These are phyloP conservation scores for Heliothis subflexa DNA, from an alignment of 1,140 invertebrate genomes.

Conservation along the genomic window DNA sequence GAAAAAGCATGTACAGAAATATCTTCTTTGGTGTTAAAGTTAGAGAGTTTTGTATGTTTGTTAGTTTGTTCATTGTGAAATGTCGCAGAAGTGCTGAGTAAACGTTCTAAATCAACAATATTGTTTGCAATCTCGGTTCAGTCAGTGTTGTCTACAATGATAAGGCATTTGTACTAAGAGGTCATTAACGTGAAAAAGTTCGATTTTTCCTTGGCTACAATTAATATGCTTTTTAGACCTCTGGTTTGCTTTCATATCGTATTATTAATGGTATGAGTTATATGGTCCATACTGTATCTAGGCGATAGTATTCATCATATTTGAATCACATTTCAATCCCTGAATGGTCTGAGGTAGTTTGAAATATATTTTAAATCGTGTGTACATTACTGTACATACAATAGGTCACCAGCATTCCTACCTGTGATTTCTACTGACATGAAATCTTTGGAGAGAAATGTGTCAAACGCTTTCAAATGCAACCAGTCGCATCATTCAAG, in stretches of 20 bases:
- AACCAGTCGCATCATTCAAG: constrained; percentile 9
- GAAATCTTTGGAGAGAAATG: constrained; percentile 28
- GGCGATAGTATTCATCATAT: no score
- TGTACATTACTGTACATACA: neutral
- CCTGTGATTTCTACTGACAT: constrained; percentile 4
- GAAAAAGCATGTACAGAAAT: neutral
- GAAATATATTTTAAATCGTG: neutral
- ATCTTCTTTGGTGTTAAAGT: neutral
- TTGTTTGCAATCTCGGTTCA: constrained; percentile 9
- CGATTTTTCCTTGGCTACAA: neutral
- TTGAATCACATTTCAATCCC: neutral
- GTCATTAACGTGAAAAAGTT: neutral
- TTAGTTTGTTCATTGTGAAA: constrained; percentile 11
- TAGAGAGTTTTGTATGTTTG: neutral
- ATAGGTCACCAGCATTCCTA: neutral
- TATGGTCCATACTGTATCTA: no score
- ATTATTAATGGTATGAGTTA: no score
- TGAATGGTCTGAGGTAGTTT: neutral
- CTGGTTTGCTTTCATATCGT: no score
- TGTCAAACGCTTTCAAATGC: constrained; percentile 42
- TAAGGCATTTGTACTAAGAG: neutral
- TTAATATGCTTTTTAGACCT: no score
- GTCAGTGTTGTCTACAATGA: neutral
- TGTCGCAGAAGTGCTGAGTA: constrained; percentile 1
- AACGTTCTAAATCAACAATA: constrained; percentile 10